Conservation (phyloP, 2,888 invertebrate genomes). For the Conus canariensis region DNA sequence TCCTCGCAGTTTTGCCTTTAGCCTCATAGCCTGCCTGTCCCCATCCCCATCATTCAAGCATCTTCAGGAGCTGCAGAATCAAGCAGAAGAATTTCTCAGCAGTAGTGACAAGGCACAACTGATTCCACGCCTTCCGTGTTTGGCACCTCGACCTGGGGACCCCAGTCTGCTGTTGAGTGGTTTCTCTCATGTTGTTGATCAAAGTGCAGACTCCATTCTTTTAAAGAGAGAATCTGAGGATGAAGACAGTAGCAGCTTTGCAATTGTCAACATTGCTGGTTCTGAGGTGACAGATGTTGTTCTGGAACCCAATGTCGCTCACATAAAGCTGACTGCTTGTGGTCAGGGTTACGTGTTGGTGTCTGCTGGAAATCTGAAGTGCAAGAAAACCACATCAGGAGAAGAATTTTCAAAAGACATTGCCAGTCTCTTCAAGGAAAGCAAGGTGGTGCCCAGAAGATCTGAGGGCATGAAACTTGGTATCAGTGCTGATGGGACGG, state of each 20-base stretch:
- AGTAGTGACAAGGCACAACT: constrained; percentile 55
- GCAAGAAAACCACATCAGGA: neutral
- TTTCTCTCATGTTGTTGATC: constrained; percentile 21
- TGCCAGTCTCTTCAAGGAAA: constrained; percentile 17
- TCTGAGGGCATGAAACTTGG: constrained; percentile 29
- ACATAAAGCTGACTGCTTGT: neutral
- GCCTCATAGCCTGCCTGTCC: constrained; percentile 58
- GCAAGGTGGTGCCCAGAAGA: constrained; percentile 26
- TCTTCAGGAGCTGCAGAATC: constrained; percentile 54
- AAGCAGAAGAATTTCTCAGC: constrained; percentile 55
- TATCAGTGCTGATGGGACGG: constrained; percentile 17
- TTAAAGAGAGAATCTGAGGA: constrained; percentile 18
- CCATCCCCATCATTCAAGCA: constrained; percentile 47
- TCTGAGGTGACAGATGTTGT: constrained; percentile 32
- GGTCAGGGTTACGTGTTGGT: constrained; percentile 28
- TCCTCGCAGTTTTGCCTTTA: constrained; percentile 59
- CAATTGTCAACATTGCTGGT: constrained; percentile 27
- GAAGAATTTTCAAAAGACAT: constrained; percentile 14
- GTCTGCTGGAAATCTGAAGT: constrained; percentile 3
- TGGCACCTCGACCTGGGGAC: constrained; percentile 57
- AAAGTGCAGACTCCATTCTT: constrained; percentile 27
- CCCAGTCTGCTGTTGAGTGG: constrained; percentile 51
- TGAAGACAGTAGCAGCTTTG: constrained; percentile 29
- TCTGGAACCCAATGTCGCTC: neutral
- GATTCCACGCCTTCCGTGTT: constrained; percentile 65